Conservation (phyloP, 2,113 vertebrate species). For the Callorhinus ursinus region DNA sequence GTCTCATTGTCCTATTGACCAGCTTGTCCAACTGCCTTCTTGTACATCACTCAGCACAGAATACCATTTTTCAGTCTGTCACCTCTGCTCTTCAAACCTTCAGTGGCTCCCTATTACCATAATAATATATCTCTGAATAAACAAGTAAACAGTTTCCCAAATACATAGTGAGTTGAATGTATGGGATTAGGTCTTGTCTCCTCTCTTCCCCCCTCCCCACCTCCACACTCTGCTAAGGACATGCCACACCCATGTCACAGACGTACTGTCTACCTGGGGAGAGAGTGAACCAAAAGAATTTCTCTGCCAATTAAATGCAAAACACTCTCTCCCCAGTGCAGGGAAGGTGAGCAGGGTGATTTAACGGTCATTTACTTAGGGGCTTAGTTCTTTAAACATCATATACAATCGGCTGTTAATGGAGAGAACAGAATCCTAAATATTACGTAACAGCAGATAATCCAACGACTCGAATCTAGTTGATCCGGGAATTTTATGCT, state of each 20-base stretch:
- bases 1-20: neutral
- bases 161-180: neutral
- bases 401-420: neutral
- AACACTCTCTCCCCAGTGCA: neutral
- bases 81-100: neutral
- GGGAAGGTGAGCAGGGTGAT: neutral
- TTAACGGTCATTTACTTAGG: neutral
- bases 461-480: neutral
- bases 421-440: neutral
- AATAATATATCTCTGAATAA: neutral
- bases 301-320: neutral
- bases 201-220: rapidly evolving
- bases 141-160: neutral
- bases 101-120: neutral
- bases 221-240: neutral
- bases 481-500: neutral
- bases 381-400: slow-evolving; percentile 30
- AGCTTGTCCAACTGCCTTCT: neutral
- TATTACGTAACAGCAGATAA: neutral
- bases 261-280: neutral
- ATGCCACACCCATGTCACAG: no score
- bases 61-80: neutral
- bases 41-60: neutral
- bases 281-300: neutral
- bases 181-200: neutral